Percentiles rank a stretch among this genome's conserved stretches.
Conservation (phyloP, 1,140 invertebrate species). For the Trachymyrmex septentrionalis region DNA sequence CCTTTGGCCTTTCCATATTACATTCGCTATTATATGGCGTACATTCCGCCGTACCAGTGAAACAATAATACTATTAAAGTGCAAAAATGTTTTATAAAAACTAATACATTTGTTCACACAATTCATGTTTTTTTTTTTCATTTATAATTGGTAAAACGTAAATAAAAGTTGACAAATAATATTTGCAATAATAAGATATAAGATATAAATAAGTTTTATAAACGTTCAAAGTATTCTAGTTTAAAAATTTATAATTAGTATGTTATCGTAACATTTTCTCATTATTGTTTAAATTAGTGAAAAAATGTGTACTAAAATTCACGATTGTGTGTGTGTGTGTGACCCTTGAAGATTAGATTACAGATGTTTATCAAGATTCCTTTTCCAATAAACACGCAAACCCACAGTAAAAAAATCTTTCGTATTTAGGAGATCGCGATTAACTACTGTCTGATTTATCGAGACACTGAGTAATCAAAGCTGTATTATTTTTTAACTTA, state of each 20-base stretch:
- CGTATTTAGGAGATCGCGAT: conserved; percentile 28
- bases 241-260: not conserved
- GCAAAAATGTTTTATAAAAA: not conserved
- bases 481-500: not conserved
- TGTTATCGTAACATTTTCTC: not conserved
- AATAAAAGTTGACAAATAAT: too few relatives aligned
- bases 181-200: too few relatives aligned
- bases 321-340: too few relatives aligned
- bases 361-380: conserved; percentile 51
- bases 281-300: not conserved
- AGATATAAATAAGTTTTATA: too few relatives aligned
- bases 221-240: not conserved
- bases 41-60: not conserved
- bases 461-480: not conserved
- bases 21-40: conserved; percentile 19
- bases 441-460: conserved; percentile 6
- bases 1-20: conserved; percentile 26
- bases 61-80: not conserved
- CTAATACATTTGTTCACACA: not conserved
- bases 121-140: not conserved
- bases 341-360: conserved; percentile 7
- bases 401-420: conserved; percentile 22
- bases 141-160: too few relatives aligned
- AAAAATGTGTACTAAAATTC: not conserved
- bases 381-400: conserved; percentile 73